phyloP scores from a whole-genome alignment of 2,797 vertebrate genomes.

The Allobates femoralis region DNA sequence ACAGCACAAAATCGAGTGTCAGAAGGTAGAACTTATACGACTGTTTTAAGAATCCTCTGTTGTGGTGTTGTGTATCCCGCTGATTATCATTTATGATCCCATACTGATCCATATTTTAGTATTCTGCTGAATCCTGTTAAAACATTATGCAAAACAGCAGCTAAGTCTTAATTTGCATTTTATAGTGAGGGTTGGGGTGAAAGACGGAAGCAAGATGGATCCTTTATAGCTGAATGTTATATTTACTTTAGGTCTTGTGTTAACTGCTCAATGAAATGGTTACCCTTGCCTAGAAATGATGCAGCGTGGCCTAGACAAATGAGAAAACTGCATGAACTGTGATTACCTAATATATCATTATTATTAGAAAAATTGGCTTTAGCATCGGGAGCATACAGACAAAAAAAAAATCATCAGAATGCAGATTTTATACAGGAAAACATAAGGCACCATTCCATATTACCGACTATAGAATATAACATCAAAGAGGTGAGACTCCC shows the following conservation, averaged over 20 bases:
- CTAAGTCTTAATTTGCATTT: slow-evolving; percentile 25
- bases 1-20: not conserved
- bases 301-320: not conserved
- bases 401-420: not conserved
- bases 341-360: not conserved
- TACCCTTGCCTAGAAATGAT: not conserved
- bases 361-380: not conserved
- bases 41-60: not conserved
- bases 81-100: slow-evolving; percentile 16
- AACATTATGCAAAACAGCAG: slow-evolving; percentile 22
- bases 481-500: too few species aligned
- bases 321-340: not conserved
- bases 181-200: slow-evolving; percentile 23
- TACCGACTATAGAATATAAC: too few species aligned
- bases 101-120: slow-evolving; percentile 28
- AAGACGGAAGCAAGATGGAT: slow-evolving; percentile 21
- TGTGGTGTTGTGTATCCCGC: slow-evolving; percentile 8
- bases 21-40: not conserved
- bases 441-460: too few species aligned
- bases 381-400: not conserved
- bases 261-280: not conserved
- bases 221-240: not conserved
- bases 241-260: not conserved
- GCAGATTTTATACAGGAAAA: too few species aligned
- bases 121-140: slow-evolving; percentile 19